These are phyloP conservation scores for Perca fluviatilis DNA, from an alignment of 2,113 vertebrate species.

Conservation along the genomic window DNA sequence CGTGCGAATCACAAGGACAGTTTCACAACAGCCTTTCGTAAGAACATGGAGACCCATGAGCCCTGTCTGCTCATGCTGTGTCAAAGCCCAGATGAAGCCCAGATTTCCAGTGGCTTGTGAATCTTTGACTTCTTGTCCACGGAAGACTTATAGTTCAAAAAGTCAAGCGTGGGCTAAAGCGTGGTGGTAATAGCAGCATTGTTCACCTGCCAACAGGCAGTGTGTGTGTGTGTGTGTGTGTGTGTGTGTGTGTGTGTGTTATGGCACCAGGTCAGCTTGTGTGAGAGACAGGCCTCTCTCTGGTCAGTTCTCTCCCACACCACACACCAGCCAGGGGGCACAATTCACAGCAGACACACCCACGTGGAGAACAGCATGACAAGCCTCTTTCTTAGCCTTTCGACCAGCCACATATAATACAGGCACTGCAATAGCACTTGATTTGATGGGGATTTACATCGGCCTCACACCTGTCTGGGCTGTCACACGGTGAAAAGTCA, in stretches of 20 bases:
- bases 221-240: constrained; percentile 66
- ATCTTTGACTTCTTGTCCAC: constrained; percentile 59
- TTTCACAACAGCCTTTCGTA: constrained; percentile 52
- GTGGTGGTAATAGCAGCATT: constrained; percentile 43
- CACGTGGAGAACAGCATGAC: constrained; percentile 54
- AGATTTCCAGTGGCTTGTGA: constrained; percentile 44
- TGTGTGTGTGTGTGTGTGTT: constrained; percentile 67
- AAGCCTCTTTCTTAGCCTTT: constrained; percentile 64
- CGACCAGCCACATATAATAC: constrained; percentile 45
- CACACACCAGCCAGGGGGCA: constrained; percentile 62
- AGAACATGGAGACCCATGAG: constrained; percentile 45
- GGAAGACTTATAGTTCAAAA: constrained; percentile 66
- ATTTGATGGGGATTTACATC: constrained; percentile 73
- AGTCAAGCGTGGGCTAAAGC: constrained; percentile 64
- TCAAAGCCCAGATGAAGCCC: constrained; percentile 44
- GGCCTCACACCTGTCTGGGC: constrained; percentile 67
- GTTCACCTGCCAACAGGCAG: constrained; percentile 58
- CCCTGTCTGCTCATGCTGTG: constrained; percentile 40
- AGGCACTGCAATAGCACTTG: constrained; percentile 52
- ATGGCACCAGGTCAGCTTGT: constrained; percentile 60
- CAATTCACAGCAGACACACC: constrained; percentile 72
- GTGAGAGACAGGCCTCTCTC: constrained; percentile 52
- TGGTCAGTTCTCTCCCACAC: constrained; percentile 37
- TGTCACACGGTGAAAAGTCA: constrained; percentile 73
- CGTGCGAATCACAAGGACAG: constrained; percentile 55